A percentile compares a stretch with the other conserved stretches of the same genome.
Conservation (phyloP, 2,888 invertebrate species). For the Bruchidius siliquastri region DNA sequence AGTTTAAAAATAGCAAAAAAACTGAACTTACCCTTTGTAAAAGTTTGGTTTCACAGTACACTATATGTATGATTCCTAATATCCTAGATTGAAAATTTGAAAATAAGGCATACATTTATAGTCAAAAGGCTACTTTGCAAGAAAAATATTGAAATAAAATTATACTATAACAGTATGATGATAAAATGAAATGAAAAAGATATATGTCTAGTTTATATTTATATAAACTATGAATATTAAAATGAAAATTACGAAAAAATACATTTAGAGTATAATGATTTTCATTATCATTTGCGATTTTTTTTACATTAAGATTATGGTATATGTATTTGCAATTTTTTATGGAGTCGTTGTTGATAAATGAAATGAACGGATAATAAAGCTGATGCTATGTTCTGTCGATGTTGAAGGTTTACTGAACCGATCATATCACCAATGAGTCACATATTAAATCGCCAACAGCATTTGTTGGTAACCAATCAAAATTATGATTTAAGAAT, state of each 20-base stretch:
- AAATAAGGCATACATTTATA: background rate
- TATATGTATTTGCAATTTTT: background rate
- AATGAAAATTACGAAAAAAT: background rate
- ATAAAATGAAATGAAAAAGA: background rate
- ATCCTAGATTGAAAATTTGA: background rate
- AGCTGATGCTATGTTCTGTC: too few species aligned
- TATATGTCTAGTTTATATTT: background rate
- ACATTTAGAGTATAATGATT: background rate
- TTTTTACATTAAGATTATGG: background rate
- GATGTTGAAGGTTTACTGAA: too few species aligned
- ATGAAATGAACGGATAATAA: background rate
- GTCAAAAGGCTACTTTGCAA: background rate
- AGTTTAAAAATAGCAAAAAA: background rate
- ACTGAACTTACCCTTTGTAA: too few species aligned
- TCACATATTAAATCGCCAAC: too few species aligned
- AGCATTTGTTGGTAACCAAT: too few species aligned
- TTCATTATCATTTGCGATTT: background rate
- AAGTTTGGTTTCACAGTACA: background rate
- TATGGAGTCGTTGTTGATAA: background rate
- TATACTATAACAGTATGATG: background rate
- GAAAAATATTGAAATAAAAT: background rate
- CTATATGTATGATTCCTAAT: background rate
- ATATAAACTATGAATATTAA: background rate
- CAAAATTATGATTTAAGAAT: too few species aligned
- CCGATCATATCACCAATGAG: too few species aligned